Base-by-base conservation (phyloP, 2,113 vertebrate genomes). In the Lepisosteus osseus region DNA sequence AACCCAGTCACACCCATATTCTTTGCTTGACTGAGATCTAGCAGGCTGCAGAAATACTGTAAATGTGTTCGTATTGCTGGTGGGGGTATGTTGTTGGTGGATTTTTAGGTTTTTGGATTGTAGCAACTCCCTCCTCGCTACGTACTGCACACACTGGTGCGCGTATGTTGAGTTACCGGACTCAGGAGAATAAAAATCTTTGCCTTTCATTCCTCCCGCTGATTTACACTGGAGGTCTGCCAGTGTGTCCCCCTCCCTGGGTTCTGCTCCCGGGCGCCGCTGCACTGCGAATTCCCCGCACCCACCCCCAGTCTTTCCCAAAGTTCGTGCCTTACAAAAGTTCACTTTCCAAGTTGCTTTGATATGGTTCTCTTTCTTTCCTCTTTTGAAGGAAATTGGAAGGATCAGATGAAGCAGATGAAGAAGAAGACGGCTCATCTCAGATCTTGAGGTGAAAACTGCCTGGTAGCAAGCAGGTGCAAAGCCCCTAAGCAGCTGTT, bases 401-500 rank as follows among this genome's bases (percentile, higher is more conserved):
- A 78, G 83, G 78, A 78, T 62, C 65, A 41, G 2, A 0, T 72
- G 59, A 70, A 82, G 84, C 85, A 87, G 86, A 80, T 44, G 87
- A 82, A 29, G 29, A 29, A 83, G 73, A 76, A 15, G 65, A 69
- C 79, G 82, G 82, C 70, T 86, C 90, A 87, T 91, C 92, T 92
- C 84, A 82, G 75, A 68, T 86, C 84, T 87, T 55, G 85, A 92
- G 89, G 88, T 91, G 85, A 85, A 91, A 93, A 89, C 90, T 90
- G 91, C 80, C 90, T 91, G 90, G 86, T 88, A 83, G 85, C 87
- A 87, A 89, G 93, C 94, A 94, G 94, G 93, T 94, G 94, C 92
- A 90, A 75, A 77, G 88, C 80, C 86, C 85, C 84, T 79, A 88
- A 92, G 92, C 94, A 95, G 93, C 93, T 95, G 93, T 89, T 91